A percentile compares a stretch with the other conserved stretches of the same genome.
These are phyloP conservation scores for Carcinoscorpius rotundicauda DNA, from an alignment of 1,140 invertebrate species.

Conservation along the genomic window DNA sequence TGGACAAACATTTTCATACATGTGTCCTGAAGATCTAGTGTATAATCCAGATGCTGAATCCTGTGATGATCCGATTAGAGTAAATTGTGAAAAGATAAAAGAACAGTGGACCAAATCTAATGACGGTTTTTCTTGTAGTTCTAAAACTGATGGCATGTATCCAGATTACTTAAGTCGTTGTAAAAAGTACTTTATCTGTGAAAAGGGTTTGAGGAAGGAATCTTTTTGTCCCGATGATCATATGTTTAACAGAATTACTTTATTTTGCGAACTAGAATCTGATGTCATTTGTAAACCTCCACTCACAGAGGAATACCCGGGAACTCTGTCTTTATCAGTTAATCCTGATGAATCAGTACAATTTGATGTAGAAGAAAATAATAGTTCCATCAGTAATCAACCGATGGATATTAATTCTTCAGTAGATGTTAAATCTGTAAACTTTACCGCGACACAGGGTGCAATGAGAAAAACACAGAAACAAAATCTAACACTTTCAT, in stretches of 20 bases:
- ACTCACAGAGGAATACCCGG: no score
- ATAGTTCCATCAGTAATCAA: no score
- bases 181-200: conserved; percentile 17
- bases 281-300: conserved; percentile 2
- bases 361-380: no score
- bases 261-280: conserved; percentile 15
- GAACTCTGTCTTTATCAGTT: no score
- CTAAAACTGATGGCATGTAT: conserved; percentile 16
- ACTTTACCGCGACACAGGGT: no score
- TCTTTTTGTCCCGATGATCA: conserved; percentile 16
- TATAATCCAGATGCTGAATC: background rate
- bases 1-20: conserved; percentile 7
- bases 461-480: no score
- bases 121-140: conserved; percentile 6
- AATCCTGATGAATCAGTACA: no score
- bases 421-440: no score
- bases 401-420: no score
- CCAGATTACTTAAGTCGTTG: conserved; percentile 10
- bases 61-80: background rate
- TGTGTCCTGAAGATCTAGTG: conserved; percentile 6
- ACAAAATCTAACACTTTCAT: no score
- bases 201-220: conserved; percentile 8
- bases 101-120: background rate
- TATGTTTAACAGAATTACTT: conserved; percentile 9
- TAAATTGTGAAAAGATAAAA: background rate